phyloP scores from a whole-genome alignment of 2,888 invertebrate genomes.

The Oligia strigilis region DNA sequence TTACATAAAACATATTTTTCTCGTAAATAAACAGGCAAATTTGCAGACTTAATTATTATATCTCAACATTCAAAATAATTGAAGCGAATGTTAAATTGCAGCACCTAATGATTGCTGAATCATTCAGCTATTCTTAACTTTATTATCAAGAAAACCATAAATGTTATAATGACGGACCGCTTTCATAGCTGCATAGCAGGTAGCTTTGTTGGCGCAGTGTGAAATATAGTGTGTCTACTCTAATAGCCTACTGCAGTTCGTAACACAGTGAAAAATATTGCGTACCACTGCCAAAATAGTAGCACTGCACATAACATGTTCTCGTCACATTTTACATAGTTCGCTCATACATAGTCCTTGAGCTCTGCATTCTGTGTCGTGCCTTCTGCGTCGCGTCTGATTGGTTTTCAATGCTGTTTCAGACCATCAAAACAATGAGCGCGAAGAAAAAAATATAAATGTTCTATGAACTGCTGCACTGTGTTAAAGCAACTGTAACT shows the following conservation, averaged over 20 bases:
- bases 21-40: not conserved
- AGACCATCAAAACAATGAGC: too few relatives aligned
- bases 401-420: not conserved
- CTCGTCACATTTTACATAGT: not conserved
- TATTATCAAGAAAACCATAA: not conserved
- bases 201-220: conserved; percentile 68
- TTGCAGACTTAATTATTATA: not conserved
- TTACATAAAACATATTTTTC: not conserved
- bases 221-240: conserved; percentile 71
- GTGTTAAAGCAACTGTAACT: too few relatives aligned
- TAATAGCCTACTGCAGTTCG: conserved; percentile 68
- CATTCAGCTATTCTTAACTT: not conserved
- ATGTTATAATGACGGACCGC: not conserved
- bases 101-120: not conserved
- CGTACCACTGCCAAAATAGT: conserved; percentile 69
- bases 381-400: too few relatives aligned
- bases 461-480: too few relatives aligned
- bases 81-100: not conserved
- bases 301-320: conserved; percentile 21
- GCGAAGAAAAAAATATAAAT: too few relatives aligned
- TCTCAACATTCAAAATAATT: not conserved
- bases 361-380: not conserved
- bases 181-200: conserved; percentile 62
- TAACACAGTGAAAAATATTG: conserved; percentile 72
- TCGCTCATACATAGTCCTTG: not conserved